Base-by-base conservation (phyloP, 2,797 vertebrate genomes). In the Nannoperca obscura region DNA sequence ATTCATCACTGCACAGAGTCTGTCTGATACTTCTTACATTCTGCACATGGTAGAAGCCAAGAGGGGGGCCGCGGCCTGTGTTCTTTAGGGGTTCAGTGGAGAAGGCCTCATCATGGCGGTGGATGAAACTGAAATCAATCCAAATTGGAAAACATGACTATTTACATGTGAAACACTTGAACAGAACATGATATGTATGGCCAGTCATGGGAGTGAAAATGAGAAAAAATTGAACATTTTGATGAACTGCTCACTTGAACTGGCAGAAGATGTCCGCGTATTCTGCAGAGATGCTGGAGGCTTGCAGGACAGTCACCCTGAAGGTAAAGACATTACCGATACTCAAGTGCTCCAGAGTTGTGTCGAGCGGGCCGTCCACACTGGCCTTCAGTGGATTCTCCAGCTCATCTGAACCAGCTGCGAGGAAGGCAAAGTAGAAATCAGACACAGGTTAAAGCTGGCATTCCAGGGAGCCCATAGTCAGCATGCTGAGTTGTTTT, bases 201-300 rank as follows among this genome's bases (percentile, higher is more conserved):
- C 20, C 14, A 54, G 24, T n/a, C 7, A 1, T 20, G 13, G 20
- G 7, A 2, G 19, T 19, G 17, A 11, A 54, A 7, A 24, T n/a
- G 5, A 40, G 7, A 40, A 20, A 11, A 34, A 20, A 17, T 1
- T 49, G 44, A 63, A 32, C 1, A 14, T 24, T 44, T 10, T 15
- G 2, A 62, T 13, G 38, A 63, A 19, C 5, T 5, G 52, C 92
- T 91, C 84, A 99, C 98, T 99, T 99, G 92, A 99, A 99, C 93
- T 99, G 98, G 93, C 98, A 99, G 94, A 99, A 99, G 93, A 99
- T 98, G 88, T 99, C 98, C 0, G 98, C 97, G 0, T 99, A 99
- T 93, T 99, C 97, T 1, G 97, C 97, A 0, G 98, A 97, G 94
- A 99, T 99, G 91, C 97, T 99, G 78, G 97, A 98, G 0, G 98